Evolutionary conservation across 2,888 invertebrate genomes (phyloP), one percentile per base, ranked within the genome.

Genomic region (Hirtodrosophila cameraria): DNA sequence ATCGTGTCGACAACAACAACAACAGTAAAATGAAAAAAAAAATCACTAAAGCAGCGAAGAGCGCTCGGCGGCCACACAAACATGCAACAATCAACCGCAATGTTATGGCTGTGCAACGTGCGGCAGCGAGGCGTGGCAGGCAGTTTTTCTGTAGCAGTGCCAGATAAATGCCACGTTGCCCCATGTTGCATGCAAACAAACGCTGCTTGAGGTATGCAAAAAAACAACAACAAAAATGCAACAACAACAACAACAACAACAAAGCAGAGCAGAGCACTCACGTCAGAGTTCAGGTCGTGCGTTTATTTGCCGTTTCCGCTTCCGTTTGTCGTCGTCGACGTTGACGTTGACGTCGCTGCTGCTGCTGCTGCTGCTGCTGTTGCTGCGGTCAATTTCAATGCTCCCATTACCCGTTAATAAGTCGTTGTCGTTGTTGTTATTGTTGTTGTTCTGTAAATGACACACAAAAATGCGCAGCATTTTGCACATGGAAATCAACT

Each of bases 301-400:
- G 78, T 86, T 78, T 84, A 86, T 82, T 86, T 82, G 84, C 75
- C 82, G 75, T 84, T 80, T 82, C 86, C 81, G 81, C 59, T 83
- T 86, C 86, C 86, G 81, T 71, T 78, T 81, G 84, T 68, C 75
- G 72, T 67, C 65, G 60, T 66, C 65, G 12, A 8, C 55, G 54
- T 33, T 20, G n/a, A 20, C 41, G 43, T 30, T n/a, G n/a, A n/a
- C 45, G 23, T 31, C 28, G 30, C 15, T 36, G 33, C 13, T 15
- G 18, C 33, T 46, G 33, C 6, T 9, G 48, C 20, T 36, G 15
- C 27, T 15, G 13, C 20, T 43, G 31, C 15, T 50, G 41, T 20
- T 62, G 52, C 15, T 59, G 55, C 46, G 79, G 82, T 81, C 82
- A 84, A 67, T 82, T 81, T 82, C 78, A 58, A 74, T 59, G 73